These are phyloP conservation scores for Odontesthes bonariensis DNA, from an alignment of 2,113 vertebrate species.

Conservation along the genomic window DNA sequence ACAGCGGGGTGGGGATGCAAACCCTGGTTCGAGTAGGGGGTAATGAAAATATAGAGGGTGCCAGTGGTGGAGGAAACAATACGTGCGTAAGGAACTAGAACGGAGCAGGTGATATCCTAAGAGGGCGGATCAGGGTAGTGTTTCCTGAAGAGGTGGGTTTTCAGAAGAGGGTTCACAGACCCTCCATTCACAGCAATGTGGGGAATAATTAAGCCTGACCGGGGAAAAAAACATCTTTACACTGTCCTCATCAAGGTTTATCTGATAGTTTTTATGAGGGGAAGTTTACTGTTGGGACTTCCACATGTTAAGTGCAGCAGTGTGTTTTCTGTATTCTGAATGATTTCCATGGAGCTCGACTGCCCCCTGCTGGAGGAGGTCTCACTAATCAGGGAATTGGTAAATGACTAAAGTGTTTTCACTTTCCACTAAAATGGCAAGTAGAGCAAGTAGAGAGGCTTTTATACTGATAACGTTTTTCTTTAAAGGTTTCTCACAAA, in stretches of 20 bases:
- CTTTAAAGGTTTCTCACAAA: too few species aligned
- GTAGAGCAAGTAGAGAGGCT: background rate
- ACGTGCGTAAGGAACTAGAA: too few species aligned
- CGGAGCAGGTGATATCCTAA: too few species aligned
- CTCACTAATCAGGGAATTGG: background rate
- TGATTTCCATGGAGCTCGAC: slow-evolving; percentile 41
- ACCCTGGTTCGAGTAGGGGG: too few species aligned
- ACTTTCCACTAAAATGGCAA: background rate
- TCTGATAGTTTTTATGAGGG: background rate
- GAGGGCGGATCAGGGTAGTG: too few species aligned
- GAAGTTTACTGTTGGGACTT: slow-evolving; percentile 1
- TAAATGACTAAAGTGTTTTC: too few species aligned
- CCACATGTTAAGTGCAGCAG: background rate
- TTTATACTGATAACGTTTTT: background rate
- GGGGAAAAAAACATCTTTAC: background rate
- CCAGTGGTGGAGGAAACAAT: too few species aligned
- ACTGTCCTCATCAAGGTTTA: slow-evolving; percentile 20
- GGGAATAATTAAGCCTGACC: background rate
- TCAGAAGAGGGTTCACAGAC: too few species aligned
- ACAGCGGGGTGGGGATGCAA: too few species aligned
- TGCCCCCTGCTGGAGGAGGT: slow-evolving; percentile 72
- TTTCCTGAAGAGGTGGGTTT: too few species aligned
- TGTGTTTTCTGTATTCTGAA: background rate
- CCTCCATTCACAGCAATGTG: background rate
- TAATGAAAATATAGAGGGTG: too few species aligned